phyloP scores from a whole-genome alignment of 2,888 invertebrate genomes.

The Mythimna pallens region DNA sequence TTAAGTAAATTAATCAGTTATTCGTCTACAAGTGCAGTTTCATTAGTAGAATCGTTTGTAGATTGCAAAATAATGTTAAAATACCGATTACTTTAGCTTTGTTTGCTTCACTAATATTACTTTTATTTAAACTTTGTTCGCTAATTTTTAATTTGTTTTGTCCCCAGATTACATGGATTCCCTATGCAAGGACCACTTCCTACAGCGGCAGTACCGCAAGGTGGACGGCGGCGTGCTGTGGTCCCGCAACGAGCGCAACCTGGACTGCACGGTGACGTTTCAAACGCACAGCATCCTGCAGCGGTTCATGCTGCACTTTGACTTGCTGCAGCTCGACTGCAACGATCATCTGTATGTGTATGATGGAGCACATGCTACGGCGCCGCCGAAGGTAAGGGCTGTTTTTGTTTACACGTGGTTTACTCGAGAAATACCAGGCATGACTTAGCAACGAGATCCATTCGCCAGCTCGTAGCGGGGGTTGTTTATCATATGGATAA shows the following conservation, averaged over 20 bases:
- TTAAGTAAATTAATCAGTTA: conserved; percentile 9
- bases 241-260: conserved; percentile 97
- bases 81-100: neutral
- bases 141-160: conserved; percentile 58
- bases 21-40: neutral
- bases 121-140: neutral
- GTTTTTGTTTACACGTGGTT: too few relatives aligned
- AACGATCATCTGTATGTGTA: conserved; percentile 98
- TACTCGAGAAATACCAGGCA: neutral
- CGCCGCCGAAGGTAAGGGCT: conserved; percentile 94
- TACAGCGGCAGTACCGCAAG: conserved; percentile 96
- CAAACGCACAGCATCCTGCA: conserved; percentile 98
- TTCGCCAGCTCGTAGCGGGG: too few relatives aligned
- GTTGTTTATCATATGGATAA: too few relatives aligned
- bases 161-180: conserved; percentile 96
- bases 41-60: neutral
- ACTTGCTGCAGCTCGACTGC: conserved; percentile 97
- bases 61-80: neutral
- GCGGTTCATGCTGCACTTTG: conserved; percentile 98
- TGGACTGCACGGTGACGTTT: conserved; percentile 98
- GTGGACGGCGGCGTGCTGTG: conserved; percentile 97
- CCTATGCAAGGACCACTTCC: conserved; percentile 97
- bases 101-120: neutral
- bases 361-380: conserved; percentile 97
- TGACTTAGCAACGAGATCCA: too few relatives aligned